A percentile compares a stretch with the other conserved stretches of the same genome.
Conservation (phyloP, 2,888 invertebrate genomes). For the Labia minor region DNA sequence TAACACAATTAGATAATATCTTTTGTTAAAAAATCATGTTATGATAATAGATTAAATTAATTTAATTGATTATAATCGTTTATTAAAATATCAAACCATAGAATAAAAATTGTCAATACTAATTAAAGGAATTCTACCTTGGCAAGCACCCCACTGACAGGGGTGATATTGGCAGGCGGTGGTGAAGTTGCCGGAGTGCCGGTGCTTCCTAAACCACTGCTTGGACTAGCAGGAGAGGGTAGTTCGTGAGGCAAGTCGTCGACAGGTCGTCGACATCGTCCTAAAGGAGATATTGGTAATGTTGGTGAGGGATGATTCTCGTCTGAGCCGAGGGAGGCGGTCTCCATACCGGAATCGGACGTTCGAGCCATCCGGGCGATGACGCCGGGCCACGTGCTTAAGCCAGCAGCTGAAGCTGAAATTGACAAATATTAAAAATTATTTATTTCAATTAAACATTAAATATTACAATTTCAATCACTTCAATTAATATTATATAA, state of each 20-base stretch:
- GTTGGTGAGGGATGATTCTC: neutral
- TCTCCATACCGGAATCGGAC: neutral
- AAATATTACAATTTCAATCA: no score
- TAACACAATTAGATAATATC: no score
- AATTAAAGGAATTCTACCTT: no score
- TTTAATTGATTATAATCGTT: no score
- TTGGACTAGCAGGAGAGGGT: neutral
- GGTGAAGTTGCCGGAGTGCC: neutral
- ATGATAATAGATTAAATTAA: no score
- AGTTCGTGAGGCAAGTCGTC: neutral
- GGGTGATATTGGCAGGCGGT: neutral
- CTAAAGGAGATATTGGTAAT: neutral
- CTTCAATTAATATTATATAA: no score
- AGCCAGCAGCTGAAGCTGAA: neutral
- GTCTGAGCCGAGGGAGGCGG: neutral
- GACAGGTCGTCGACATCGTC: neutral
- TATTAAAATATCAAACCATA: no score
- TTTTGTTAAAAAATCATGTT: no score
- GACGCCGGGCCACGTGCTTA: neutral
- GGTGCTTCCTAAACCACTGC: neutral
- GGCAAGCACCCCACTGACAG: neutral
- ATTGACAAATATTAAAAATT: neutral
- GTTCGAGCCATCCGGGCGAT: neutral
- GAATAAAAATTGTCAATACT: no score
- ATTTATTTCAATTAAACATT: neutral